Conservation (phyloP, 2,888 invertebrate genomes). For the Mantis religiosa region DNA sequence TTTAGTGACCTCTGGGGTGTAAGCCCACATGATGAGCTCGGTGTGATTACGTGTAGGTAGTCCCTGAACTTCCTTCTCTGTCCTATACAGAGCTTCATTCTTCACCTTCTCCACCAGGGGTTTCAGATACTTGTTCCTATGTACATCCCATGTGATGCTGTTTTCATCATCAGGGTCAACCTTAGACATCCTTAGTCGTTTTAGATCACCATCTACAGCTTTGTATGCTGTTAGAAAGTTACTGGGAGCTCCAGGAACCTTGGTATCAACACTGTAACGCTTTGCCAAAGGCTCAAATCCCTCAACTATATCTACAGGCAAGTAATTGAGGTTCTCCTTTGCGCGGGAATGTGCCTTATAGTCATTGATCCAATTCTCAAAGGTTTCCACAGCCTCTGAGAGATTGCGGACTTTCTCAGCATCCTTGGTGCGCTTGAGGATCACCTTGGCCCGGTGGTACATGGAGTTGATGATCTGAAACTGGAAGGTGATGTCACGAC, state of each 20-base stretch:
- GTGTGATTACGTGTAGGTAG: constrained; percentile 66
- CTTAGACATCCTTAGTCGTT: constrained; percentile 58
- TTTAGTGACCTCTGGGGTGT: constrained; percentile 65
- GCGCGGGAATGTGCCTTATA: constrained; percentile 64
- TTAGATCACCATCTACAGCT: constrained; percentile 64
- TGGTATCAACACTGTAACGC: constrained; percentile 49
- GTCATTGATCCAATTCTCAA: constrained; percentile 70
- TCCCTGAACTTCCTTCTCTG: constrained; percentile 58
- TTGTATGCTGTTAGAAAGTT: constrained; percentile 50
- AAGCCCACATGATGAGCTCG: constrained; percentile 69
- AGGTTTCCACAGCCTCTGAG: constrained; percentile 64
- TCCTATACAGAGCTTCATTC: constrained; percentile 50
- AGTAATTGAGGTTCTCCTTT: constrained; percentile 65
- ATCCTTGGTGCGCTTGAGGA: constrained; percentile 63
- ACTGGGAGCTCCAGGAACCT: constrained; percentile 33
- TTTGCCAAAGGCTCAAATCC: constrained; percentile 53
- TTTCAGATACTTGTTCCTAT: constrained; percentile 59
- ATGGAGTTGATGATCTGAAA: constrained; percentile 48
- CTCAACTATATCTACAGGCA: constrained; percentile 57
- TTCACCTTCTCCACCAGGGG: constrained; percentile 48
- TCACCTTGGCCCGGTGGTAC: constrained; percentile 38
- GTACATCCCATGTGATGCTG: constrained; percentile 69
- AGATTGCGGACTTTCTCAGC: constrained; percentile 71
- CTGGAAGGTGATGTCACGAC: constrained; percentile 74
- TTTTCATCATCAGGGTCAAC: constrained; percentile 49